Base-by-base conservation (phyloP, 2,888 invertebrate species). In the Pachymerium ferrugineum region DNA sequence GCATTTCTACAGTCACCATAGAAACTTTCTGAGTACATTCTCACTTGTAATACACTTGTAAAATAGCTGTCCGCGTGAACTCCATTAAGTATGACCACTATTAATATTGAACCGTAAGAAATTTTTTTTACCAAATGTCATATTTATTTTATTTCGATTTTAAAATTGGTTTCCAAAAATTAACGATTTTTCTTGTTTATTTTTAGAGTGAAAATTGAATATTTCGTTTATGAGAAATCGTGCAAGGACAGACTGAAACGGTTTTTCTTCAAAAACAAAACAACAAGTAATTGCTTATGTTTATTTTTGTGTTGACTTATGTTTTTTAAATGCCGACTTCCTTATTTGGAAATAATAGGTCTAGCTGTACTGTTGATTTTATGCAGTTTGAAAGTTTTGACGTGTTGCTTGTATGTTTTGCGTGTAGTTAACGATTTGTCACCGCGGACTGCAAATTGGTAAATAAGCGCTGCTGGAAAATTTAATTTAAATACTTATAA, bases 211-310 rank as follows among this genome's bases (percentile, higher is more conserved):
- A 68, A 68, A 68, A 25, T 68, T 14, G 68, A 68, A n/a, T 68
- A 68, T 68, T 68, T 25, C n/a, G 68, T 68, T 28, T 68, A 25
- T 25, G 68, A 68, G n/a, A 68, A 68, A 68, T 68, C 68, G 19
- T 25, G 19, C 28, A 68, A 68, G 29, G 68, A 68, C 19, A 19
- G 68, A 68, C 28, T 68, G 10, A 68, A 68, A 22, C 8, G n/a
- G 19, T 28, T 68, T 14, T 28, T 68, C 68, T 68, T 68, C 68
- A 68, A 68, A n/a, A 28, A 12, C 19, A 68, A 68, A 68, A 19
- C 14, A 8, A 19, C 68, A 68, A 12, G 68, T 68, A 68, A 68
- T 8, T 68, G 8, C n/a, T 14, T 19, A 25, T 19, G 10, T 68
- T 5, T 12, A n/a, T 19, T n/a, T 68, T 68, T 8, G 8, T 68